A percentile compares a stretch with the other conserved stretches of the same genome.
Evolutionary conservation across 64 coral and sea anemone genomes (phyloP).

Genomic region (Pocillopora verrucosa): DNA sequence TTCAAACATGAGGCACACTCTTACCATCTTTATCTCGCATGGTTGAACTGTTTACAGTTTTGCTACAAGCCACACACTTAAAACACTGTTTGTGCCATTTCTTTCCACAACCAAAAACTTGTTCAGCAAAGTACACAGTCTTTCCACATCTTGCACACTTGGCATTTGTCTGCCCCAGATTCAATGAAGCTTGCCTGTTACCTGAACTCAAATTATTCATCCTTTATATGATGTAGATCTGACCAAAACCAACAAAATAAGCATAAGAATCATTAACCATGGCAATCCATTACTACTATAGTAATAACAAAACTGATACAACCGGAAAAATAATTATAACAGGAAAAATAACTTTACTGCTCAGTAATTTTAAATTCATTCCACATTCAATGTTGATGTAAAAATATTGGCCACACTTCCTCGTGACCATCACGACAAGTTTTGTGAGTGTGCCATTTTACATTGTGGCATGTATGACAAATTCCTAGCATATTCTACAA

Average conservation of each 20-base stretch:
- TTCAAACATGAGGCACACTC: neutral
- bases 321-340: too few relatives aligned
- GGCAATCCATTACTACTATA: too few relatives aligned
- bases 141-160: slow-evolving; percentile 78
- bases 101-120: slow-evolving; percentile 54
- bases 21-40: slow-evolving; percentile 78
- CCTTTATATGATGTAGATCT: neutral
- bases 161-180: slow-evolving; percentile 11
- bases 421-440: too few relatives aligned
- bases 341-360: neutral
- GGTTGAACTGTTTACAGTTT: slow-evolving; percentile 57
- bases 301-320: too few relatives aligned
- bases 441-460: too few relatives aligned
- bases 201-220: neutral
- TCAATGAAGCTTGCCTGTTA: slow-evolving; percentile 9
- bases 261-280: neutral
- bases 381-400: too few relatives aligned
- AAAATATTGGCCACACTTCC: too few relatives aligned
- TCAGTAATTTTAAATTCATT: too few relatives aligned
- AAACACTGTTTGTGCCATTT: slow-evolving; percentile 84
- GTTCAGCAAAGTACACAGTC: slow-evolving; percentile 86
- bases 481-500: too few relatives aligned
- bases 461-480: too few relatives aligned
- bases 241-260: neutral
- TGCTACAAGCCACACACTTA: slow-evolving; percentile 66